Evolutionary conservation across 2,797 vertebrate species (phyloP).

Genomic region (Gymnocypris eckloni): DNA sequence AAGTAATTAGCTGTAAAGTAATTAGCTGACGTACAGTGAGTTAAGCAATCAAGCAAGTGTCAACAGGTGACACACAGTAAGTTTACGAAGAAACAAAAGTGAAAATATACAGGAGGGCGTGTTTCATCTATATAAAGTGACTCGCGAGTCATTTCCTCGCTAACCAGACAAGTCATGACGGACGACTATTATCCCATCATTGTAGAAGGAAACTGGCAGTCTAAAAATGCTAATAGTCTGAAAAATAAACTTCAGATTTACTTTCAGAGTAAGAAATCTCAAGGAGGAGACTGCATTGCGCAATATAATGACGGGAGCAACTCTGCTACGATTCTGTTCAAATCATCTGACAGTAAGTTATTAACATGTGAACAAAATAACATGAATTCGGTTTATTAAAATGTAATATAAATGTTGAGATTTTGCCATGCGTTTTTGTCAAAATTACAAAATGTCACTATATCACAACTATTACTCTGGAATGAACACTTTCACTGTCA

Average conservation of each 20-base stretch:
- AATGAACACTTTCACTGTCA: neutral
- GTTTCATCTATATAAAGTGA: too few species aligned
- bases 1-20: too few species aligned
- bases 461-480: too few species aligned
- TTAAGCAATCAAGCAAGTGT: too few species aligned
- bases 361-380: neutral
- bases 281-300: constrained; percentile 75
- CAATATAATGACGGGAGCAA: constrained; percentile 51
- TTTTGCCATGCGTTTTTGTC: neutral
- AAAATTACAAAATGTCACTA: neutral
- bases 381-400: neutral
- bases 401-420: neutral
- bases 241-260: constrained; percentile 74
- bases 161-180: constrained; percentile 35
- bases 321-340: constrained; percentile 67
- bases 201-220: constrained; percentile 70
- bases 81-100: neutral
- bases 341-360: constrained; percentile 67
- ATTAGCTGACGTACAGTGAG: too few species aligned
- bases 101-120: neutral
- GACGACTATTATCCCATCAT: constrained; percentile 53
- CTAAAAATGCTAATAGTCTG: constrained; percentile 38
- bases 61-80: neutral
- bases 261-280: constrained; percentile 74
- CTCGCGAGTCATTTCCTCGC: neutral